Evolutionary conservation across 2,888 invertebrate genomes (phyloP).

Genomic region (Standfussiana lucernea): DNA sequence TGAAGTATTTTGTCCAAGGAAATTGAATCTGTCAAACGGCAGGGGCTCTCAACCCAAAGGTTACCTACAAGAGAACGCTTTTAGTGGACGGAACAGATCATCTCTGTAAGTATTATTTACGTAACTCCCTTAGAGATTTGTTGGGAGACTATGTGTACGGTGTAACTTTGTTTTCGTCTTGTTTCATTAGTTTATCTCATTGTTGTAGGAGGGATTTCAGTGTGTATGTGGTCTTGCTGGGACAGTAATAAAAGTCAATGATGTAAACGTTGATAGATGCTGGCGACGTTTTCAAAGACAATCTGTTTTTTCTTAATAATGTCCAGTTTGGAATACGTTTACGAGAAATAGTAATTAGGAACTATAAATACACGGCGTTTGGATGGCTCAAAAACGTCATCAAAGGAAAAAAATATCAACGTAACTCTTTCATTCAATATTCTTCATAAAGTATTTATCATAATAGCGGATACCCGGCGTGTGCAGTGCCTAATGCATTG

Average conservation of each 20-base stretch:
- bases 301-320: not conserved
- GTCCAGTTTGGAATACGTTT: not conserved
- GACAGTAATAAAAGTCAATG: not conserved
- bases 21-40: conserved; percentile 82
- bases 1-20: conserved; percentile 75
- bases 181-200: conserved; percentile 42
- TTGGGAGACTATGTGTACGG: conserved; percentile 21
- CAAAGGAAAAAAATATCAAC: not conserved
- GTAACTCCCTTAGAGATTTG: conserved; percentile 63
- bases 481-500: too few relatives aligned
- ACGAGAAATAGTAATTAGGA: not conserved
- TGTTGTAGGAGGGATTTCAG: conserved; percentile 6
- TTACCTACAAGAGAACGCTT: conserved; percentile 82
- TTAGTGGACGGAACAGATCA: conserved; percentile 75
- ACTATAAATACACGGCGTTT: not conserved
- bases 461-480: too few relatives aligned
- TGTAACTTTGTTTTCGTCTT: conserved; percentile 33
- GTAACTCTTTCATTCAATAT: not conserved
- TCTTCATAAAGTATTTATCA: not conserved
- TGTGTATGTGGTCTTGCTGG: not conserved
- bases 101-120: conserved; percentile 72
- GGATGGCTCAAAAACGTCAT: not conserved
- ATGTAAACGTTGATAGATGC: not conserved
- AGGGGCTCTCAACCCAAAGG: conserved; percentile 70
- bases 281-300: not conserved